Base-by-base conservation (phyloP, 1,140 invertebrate genomes). In the Drosophila subpulchrella region DNA sequence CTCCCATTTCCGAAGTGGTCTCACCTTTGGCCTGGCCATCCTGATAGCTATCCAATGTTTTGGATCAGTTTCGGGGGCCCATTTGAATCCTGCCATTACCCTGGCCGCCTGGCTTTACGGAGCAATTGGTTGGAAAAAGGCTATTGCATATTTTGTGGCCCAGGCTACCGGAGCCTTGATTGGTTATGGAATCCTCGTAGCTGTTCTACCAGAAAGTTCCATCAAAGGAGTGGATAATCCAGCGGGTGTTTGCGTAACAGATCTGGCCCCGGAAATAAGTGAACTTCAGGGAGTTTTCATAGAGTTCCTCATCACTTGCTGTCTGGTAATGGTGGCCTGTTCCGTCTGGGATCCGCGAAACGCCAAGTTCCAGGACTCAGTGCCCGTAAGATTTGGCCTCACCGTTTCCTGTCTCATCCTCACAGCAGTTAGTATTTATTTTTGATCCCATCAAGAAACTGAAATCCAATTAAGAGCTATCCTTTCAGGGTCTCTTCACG, bases 61-160 rank as follows among this genome's bases (percentile, higher is more conserved):
- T 46, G 97, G 96, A 13, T 96, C 97, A 63, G 93, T 98, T 3
- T 97, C 96, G 48, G 97, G 97, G 4, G 96, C 97, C 39, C 97
- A 98, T 92, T 95, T 98, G 39, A 98, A 98, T 93, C 97, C 97
- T 0, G 97, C 97, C 0, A 96, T 98, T 0, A 97, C 97, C 0
- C 27, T 95, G 6, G 97, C 95, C 1, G 94, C 97, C 2, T 90
- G 96, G 15, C 71, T 90, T 7, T 91, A 83, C 53, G 85, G 85
- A 11, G 76, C 68, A 0, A 50, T 91, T 38, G 94, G 95, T 17
- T 82, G 97, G 8, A 91, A 94, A 7, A 93, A 96, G 74, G 94
- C 94, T 11, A 84, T 96, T 4, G 92, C 96, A 0, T 98, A 97
- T 91, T 92, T 97, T 5, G 77, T 95, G 20, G 94, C 95, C 27